Evolutionary conservation across 2,797 vertebrate species (phyloP).

Genomic region (Chelidonichthys spinosus): DNA sequence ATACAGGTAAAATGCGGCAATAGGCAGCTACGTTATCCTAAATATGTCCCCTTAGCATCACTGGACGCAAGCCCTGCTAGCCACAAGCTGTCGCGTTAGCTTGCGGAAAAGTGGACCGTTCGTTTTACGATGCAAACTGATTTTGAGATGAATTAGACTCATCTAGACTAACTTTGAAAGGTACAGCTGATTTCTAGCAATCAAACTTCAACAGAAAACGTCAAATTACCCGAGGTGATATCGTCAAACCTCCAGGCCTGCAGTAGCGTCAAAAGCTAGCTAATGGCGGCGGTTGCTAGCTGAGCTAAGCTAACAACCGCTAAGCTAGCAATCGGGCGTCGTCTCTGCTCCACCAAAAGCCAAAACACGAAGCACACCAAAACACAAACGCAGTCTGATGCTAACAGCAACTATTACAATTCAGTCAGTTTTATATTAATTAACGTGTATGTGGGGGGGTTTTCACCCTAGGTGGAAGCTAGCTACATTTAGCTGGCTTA

Average conservation of each 20-base stretch:
- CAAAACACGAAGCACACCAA: slow-evolving; percentile 10
- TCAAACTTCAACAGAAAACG: rapidly evolving
- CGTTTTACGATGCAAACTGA: slow-evolving; percentile 20
- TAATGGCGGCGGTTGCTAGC: slow-evolving; percentile 69
- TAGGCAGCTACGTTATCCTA: not conserved
- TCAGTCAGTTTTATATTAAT: rapidly evolving
- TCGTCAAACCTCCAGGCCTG: slow-evolving; percentile 42
- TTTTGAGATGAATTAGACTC: not conserved
- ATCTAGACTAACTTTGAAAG: rapidly evolving
- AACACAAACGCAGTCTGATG: not conserved
- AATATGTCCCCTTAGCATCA: slow-evolving; percentile 23
- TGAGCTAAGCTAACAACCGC: slow-evolving; percentile 49
- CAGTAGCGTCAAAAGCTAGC: slow-evolving; percentile 28
- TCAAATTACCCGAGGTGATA: not conserved
- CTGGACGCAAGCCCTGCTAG: slow-evolving; percentile 35
- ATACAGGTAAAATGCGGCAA: not conserved
- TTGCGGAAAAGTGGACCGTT: slow-evolving; percentile 65
- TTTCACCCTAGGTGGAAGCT: not conserved
- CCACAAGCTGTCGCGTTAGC: slow-evolving; percentile 62
- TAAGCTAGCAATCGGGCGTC: slow-evolving; percentile 73
- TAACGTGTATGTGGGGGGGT: not conserved
- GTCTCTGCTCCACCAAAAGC: slow-evolving; percentile 58
- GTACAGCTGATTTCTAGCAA: rapidly evolving
- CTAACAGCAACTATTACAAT: not conserved
- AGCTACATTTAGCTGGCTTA: not conserved